phyloP scores from a whole-genome alignment of 2,797 vertebrate species.

The Platalea minor region DNA sequence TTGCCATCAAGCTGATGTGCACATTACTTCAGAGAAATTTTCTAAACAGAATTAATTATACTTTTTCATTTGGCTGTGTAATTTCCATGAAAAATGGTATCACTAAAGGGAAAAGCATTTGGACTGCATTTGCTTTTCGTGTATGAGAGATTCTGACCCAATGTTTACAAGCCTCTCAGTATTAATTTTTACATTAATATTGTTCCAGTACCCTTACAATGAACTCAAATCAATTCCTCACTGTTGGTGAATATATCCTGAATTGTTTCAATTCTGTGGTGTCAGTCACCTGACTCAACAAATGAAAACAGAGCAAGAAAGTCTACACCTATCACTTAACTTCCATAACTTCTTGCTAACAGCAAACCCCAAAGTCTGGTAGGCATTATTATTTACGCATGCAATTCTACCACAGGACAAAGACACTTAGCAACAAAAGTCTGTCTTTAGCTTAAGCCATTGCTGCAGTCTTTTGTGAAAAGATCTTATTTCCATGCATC shows the following conservation, averaged over 20 bases:
- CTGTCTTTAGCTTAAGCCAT: neutral
- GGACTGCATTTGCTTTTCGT: neutral
- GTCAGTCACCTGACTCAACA: neutral
- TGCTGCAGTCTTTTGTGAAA: neutral
- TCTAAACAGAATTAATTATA: slow-evolving; percentile 4
- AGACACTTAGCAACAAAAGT: neutral
- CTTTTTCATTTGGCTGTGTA: neutral
- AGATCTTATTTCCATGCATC: neutral
- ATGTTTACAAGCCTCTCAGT: neutral
- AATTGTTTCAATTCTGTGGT: neutral
- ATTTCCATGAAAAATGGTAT: slow-evolving; percentile 2
- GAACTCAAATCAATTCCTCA: neutral
- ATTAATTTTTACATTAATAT: neutral
- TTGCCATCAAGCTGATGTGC: neutral
- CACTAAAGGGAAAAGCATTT: neutral
- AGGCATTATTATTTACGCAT: neutral
- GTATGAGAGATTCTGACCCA: neutral
- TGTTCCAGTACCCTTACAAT: neutral
- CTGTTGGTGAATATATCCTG: neutral
- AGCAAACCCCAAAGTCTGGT: neutral
- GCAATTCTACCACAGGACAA: neutral
- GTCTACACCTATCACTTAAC: neutral
- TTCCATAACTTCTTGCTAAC: neutral
- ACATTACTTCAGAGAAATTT: slow-evolving; percentile 1
- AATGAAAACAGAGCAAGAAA: neutral